Conservation (phyloP, 1,140 invertebrate genomes). For the Magallana ariakensis region DNA sequence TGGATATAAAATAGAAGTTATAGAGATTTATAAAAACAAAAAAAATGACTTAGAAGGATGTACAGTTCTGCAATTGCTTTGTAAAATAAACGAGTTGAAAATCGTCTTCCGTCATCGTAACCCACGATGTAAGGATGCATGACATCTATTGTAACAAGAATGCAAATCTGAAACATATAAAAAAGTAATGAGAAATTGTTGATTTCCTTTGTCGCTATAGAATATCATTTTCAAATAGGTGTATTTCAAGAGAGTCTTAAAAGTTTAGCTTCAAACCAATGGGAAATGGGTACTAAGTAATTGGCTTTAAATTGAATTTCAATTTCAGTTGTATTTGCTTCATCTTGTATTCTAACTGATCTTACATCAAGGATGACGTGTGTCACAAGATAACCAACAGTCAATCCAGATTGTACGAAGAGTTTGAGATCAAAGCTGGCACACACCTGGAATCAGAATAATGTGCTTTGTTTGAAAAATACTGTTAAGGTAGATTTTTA, state of each 20-base stretch:
- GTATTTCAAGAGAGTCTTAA: neutral
- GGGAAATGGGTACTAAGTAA: no score
- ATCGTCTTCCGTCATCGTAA: neutral
- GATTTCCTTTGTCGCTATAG: neutral
- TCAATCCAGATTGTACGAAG: neutral
- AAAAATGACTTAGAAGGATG: neutral
- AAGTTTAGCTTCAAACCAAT: neutral
- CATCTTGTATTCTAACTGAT: neutral
- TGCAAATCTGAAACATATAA: neutral
- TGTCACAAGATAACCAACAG: neutral
- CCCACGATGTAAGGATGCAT: neutral
- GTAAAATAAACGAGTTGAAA: neutral
- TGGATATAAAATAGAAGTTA: neutral
- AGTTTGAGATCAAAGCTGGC: neutral
- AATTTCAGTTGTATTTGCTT: neutral
- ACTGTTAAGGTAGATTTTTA: no score
- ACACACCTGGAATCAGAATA: neutral
- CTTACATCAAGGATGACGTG: neutral
- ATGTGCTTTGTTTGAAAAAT: neutral
- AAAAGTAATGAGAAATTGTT: neutral
- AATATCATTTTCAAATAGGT: neutral
- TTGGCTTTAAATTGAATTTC: no score
- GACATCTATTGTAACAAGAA: neutral
- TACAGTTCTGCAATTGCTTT: neutral
- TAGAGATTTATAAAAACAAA: no score